Evolutionary conservation across 1,140 invertebrate species (phyloP).

Genomic region (Dreissena polymorpha): DNA sequence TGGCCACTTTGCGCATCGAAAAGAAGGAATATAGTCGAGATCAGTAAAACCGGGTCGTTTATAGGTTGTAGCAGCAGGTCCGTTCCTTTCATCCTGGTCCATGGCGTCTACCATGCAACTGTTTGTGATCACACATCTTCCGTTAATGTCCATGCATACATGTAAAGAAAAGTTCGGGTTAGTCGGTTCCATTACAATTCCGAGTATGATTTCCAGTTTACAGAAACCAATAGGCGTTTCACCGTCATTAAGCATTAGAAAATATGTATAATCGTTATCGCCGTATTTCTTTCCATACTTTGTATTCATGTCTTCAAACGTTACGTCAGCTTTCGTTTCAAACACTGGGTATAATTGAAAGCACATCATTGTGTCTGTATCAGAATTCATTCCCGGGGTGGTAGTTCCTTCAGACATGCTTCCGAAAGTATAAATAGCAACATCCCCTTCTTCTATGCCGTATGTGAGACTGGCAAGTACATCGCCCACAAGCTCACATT

Average conservation of each 20-base stretch:
- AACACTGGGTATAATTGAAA: not conserved
- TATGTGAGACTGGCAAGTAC: too few relatives aligned
- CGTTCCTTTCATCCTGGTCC: conserved; percentile 10
- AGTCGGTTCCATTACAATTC: not conserved
- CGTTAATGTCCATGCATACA: not conserved
- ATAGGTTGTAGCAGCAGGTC: not conserved
- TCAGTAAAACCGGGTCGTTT: not conserved
- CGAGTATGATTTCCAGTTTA: not conserved
- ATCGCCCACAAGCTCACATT: too few relatives aligned
- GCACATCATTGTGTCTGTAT: not conserved
- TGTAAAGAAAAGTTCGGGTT: too few relatives aligned
- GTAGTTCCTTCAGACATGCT: conserved; percentile 23
- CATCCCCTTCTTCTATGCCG: too few relatives aligned
- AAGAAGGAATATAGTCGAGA: conserved; percentile 10
- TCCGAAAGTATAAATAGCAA: not conserved
- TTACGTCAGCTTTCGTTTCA: not conserved
- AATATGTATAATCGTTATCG: not conserved
- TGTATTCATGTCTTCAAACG: too few relatives aligned
- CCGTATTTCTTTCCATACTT: not conserved
- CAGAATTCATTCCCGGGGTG: conserved; percentile 5
- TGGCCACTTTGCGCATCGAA: not conserved
- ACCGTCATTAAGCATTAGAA: not conserved
- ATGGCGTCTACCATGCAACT: conserved; percentile 8
- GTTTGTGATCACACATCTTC: not conserved
- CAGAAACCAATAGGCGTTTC: not conserved